Conservation (phyloP, 2,113 vertebrate species). For the Cettia cetti region DNA sequence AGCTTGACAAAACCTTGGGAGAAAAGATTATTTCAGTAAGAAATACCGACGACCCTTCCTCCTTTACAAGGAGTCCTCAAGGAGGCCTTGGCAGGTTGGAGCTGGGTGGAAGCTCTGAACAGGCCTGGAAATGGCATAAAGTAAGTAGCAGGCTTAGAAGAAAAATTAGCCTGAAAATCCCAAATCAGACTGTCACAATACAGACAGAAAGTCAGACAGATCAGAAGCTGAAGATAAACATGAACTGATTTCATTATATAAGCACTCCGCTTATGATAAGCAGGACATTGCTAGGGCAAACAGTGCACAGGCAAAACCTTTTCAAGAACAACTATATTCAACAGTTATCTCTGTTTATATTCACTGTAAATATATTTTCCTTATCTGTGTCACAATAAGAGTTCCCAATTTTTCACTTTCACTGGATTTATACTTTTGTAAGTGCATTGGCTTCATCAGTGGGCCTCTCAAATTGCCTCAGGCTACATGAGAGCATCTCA, state of each 20-base stretch:
- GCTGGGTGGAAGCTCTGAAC: background rate
- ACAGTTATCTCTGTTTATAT: constrained; percentile 13
- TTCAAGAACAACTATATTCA: background rate
- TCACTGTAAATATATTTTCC: constrained; percentile 14
- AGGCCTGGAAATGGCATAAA: background rate
- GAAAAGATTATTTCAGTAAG: background rate
- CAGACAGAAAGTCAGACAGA: background rate
- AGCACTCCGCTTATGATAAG: background rate
- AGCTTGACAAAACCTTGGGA: background rate
- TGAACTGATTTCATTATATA: constrained; percentile 35
- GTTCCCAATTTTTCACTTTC: background rate
- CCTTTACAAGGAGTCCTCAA: background rate
- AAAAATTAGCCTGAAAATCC: background rate
- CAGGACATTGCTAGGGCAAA: background rate
- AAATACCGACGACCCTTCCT: background rate
- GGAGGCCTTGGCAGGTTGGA: background rate
- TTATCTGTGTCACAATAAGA: constrained; percentile 14
- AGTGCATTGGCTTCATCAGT: background rate
- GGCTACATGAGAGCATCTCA: background rate
- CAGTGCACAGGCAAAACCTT: background rate
- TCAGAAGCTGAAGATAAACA: constrained; percentile 24
- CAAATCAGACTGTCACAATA: background rate
- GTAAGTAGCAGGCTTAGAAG: background rate
- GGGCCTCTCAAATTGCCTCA: background rate
- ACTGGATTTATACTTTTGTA: background rate